Evolutionary conservation across 2,797 vertebrate species (phyloP).

Genomic region (Clarias laeviceps): DNA sequence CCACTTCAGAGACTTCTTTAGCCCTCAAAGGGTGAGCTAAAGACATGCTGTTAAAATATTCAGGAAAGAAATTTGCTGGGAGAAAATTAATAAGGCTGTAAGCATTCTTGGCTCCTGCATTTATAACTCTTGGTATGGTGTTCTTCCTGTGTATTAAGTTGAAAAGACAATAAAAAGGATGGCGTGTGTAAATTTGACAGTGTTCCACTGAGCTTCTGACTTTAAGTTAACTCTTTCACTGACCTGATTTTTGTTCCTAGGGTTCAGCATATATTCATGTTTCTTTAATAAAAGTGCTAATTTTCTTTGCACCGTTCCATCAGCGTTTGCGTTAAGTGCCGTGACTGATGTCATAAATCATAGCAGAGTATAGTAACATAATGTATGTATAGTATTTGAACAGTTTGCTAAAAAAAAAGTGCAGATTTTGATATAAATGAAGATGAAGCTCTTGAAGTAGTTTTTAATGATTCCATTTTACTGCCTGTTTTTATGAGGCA

Average conservation of each 20-base stretch:
- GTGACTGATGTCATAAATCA: conserved; percentile 56
- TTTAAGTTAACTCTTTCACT: not conserved
- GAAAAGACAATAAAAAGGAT: not conserved
- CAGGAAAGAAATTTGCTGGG: not conserved
- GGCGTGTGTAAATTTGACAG: not conserved
- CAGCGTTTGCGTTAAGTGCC: conserved; percentile 41
- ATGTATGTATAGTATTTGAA: conserved; percentile 39
- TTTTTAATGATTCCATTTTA: conserved; percentile 65
- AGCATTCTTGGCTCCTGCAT: conserved; percentile 12
- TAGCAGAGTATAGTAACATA: conserved; percentile 35
- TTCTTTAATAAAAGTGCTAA: conserved; percentile 27
- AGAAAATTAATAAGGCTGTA: conserved; percentile 58
- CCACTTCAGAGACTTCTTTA: conserved; percentile 78
- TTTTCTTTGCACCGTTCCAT: conserved; percentile 39
- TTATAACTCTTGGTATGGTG: conserved; percentile 29
- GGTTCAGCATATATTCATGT: not conserved
- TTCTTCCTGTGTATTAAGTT: conserved; percentile 25
- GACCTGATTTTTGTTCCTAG: not conserved
- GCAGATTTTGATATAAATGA: conserved; percentile 54
- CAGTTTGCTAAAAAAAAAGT: conserved; percentile 47
- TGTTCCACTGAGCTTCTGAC: conserved; percentile 17
- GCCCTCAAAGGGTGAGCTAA: conserved; percentile 65
- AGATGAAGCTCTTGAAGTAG: conserved; percentile 56
- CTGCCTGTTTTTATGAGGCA: conserved; percentile 57
- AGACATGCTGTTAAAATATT: conserved; percentile 66